Evolutionary conservation across 1,140 invertebrate genomes (phyloP).

Genomic region (Neodiprion pinetum): DNA sequence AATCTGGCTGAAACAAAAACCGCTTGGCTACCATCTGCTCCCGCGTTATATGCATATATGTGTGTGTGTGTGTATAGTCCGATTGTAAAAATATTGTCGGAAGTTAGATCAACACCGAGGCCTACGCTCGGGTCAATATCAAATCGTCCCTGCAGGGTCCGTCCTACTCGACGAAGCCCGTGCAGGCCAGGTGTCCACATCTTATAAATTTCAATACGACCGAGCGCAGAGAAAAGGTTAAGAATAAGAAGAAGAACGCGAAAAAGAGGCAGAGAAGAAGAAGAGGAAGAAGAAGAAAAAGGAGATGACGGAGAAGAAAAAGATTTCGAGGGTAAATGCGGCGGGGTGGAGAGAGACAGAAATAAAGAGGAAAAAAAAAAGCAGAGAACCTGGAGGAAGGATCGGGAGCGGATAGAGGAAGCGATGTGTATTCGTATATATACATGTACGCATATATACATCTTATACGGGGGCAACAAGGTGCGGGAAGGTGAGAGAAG

Average conservation of each 20-base stretch:
- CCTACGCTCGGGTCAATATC: neutral
- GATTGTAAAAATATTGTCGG: neutral
- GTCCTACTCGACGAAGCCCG: neutral
- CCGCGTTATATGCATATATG: too few relatives aligned
- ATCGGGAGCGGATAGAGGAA: neutral
- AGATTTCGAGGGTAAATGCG: neutral
- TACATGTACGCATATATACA: too few relatives aligned
- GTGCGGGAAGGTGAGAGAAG: too few relatives aligned
- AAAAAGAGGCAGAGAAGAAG: conserved; percentile 17
- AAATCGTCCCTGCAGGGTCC: neutral
- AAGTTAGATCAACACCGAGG: neutral
- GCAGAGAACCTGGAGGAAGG: conserved; percentile 33
- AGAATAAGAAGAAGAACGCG: conserved; percentile 28
- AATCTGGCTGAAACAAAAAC: conserved; percentile 52
- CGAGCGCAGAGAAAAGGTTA: conserved; percentile 29
- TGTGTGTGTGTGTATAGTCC: neutral
- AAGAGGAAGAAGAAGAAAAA: conserved; percentile 25
- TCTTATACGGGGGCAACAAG: too few relatives aligned
- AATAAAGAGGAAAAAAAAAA: conserved; percentile 23
- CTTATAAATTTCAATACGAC: conserved; percentile 49
- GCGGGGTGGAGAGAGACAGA: conserved; percentile 21
- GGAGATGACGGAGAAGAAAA: conserved; percentile 33
- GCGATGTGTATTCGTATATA: too few relatives aligned
- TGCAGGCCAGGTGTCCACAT: conserved; percentile 47
- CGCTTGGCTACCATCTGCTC: conserved; percentile 47